phyloP scores from a whole-genome alignment of 2,888 invertebrate species.

The Acleris emargana region DNA sequence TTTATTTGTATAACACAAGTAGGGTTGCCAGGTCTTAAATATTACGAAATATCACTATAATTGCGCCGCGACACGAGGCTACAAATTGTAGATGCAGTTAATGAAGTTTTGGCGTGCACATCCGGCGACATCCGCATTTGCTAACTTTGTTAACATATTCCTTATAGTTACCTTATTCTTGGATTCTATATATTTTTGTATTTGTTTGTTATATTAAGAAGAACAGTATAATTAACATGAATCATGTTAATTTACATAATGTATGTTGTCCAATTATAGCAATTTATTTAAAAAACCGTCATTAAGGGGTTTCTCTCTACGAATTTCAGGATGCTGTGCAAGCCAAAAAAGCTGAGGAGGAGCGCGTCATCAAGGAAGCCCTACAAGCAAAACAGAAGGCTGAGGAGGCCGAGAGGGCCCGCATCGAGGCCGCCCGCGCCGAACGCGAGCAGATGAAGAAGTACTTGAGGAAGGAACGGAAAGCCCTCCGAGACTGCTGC shows the following conservation, averaged over 20 bases:
- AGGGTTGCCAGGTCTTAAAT: too few species aligned
- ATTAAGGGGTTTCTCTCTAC: neutral
- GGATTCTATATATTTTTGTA: neutral
- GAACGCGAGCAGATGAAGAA: constrained; percentile 94
- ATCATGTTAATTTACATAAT: too few species aligned
- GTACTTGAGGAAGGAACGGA: constrained; percentile 93
- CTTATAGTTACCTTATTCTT: neutral
- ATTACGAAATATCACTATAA: too few species aligned
- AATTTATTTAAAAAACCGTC: too few species aligned
- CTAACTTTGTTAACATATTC: neutral
- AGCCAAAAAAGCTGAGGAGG: constrained; percentile 93
- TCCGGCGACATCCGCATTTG: too few species aligned
- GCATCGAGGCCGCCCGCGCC: constrained; percentile 91
- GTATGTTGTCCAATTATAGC: too few species aligned
- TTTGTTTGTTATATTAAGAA: neutral
- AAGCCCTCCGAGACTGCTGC: constrained; percentile 89
- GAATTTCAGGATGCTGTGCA: constrained; percentile 87
- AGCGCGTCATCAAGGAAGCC: constrained; percentile 88
- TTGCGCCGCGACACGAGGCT: too few species aligned
- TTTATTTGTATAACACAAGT: too few species aligned
- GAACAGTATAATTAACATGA: too few species aligned
- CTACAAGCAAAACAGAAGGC: constrained; percentile 90
- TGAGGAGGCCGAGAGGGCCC: constrained; percentile 92
- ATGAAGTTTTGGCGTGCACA: too few species aligned
- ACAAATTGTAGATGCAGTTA: too few species aligned